Evolutionary conservation across 2,888 invertebrate species (phyloP), one percentile per base, ranked within the genome.

Genomic region (Nomada hirtipes): DNA sequence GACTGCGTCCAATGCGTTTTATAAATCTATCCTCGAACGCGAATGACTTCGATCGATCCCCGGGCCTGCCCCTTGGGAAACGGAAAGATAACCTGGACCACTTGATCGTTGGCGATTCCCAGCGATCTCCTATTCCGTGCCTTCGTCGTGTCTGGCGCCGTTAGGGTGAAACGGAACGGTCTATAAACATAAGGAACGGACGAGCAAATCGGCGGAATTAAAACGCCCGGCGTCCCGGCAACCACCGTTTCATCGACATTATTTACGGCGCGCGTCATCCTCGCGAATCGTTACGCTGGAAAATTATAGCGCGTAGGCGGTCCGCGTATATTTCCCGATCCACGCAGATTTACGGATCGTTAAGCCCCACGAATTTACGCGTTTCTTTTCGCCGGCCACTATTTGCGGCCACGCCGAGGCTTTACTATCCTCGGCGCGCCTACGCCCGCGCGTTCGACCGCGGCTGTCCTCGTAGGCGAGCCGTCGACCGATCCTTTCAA

Each of bases 281-380:
- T 61, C 64, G 61, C 64, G 79, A 55, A 84, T 81, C 80, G 87
- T 83, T 83, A 74, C 67, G 53, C 67, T 61, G 76, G 78, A 74
- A 85, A 87, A 89, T 89, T 80, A 87, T 82, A 29, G 84, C 83
- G 79, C 80, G 84, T 87, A 65, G 85, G 82, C 82, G 85, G 76
- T 50, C 73, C 81, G 68, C 82, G 81, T 83, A 82, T 86, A 82
- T 86, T 86, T 88, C 68, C 80, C 88, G 79, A 83, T 81, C 78
- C 50, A 53, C 78, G 79, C 79, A 86, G 83, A 88, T 86, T 88
- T 88, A 88, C 88, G 79, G 86, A 83, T 82, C 88, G 88, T 88
- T 86, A 84, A 87, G 75, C 71, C 78, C 52, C 59, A 67, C 84
- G 83, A 86, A 88, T 88, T 88, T 88, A 88, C 82, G 72, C 60